These are phyloP conservation scores for Crocuta crocuta DNA, from an alignment of 2,113 vertebrate species.

Conservation along the genomic window DNA sequence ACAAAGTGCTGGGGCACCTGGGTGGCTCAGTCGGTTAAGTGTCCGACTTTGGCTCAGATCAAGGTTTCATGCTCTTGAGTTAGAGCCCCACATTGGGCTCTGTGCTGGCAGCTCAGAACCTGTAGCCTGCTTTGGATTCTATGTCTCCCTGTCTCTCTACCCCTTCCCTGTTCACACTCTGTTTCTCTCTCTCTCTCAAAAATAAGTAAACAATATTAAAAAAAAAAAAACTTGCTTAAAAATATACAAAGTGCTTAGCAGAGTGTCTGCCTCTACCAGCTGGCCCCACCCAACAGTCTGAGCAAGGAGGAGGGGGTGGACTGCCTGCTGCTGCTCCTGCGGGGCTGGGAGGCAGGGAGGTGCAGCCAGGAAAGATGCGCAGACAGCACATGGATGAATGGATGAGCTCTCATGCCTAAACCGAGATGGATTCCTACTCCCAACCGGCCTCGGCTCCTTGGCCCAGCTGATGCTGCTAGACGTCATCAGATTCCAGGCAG, in stretches of 20 bases:
- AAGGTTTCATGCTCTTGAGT: too few relatives aligned
- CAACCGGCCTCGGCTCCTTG: constrained; percentile 92
- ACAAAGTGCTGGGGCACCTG: neutral
- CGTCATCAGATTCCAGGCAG: constrained; percentile 96
- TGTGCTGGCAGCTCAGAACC: too few relatives aligned
- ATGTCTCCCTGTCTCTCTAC: too few relatives aligned
- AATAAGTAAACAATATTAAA: too few relatives aligned
- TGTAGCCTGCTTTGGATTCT: too few relatives aligned
- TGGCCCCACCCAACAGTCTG: neutral
- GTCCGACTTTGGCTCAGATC: too few relatives aligned
- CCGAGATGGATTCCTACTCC: constrained; percentile 95
- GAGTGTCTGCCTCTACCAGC: neutral
- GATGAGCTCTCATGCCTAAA: constrained; percentile 96
- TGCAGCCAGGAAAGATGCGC: constrained; percentile 96
- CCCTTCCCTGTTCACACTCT: too few relatives aligned
- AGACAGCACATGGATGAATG: constrained; percentile 88
- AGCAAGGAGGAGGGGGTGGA: constrained; percentile 83
- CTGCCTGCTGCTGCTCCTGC: constrained; percentile 95
- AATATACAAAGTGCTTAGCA: neutral
- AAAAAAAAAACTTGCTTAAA: too few relatives aligned
- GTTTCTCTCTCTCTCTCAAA: too few relatives aligned
- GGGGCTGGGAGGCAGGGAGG: constrained; percentile 89
- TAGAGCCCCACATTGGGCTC: too few relatives aligned
- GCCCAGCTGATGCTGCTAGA: constrained; percentile 95
- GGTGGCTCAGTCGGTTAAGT: too few relatives aligned